Conservation (phyloP, 2,113 vertebrate species). For the Ceuthmochares aereus region DNA sequence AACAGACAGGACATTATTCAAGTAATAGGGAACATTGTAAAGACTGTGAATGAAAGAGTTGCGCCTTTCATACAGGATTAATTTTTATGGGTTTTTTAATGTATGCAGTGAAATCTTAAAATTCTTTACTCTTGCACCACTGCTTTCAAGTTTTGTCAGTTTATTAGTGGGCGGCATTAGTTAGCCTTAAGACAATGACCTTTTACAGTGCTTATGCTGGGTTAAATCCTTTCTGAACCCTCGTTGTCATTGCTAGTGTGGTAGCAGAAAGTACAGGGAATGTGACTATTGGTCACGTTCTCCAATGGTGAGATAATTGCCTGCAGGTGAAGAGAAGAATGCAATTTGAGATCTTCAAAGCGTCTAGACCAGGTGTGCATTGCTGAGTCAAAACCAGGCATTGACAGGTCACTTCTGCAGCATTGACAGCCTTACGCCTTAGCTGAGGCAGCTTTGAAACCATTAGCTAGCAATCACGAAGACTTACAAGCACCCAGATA, state of each 20-base stretch:
- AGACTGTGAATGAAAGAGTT: neutral
- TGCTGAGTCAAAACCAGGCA: conserved; percentile 28
- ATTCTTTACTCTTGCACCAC: neutral
- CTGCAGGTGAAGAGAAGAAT: neutral
- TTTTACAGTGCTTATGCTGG: neutral
- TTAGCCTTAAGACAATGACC: neutral
- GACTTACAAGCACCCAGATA: neutral
- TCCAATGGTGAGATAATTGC: neutral
- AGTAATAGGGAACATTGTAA: neutral
- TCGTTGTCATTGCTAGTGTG: neutral
- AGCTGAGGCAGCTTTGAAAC: neutral
- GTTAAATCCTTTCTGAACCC: neutral
- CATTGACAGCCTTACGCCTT: neutral
- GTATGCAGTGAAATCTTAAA: neutral
- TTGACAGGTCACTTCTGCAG: neutral
- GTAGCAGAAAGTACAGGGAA: neutral
- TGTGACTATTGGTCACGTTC: neutral
- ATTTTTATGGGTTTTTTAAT: neutral
- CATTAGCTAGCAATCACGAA: neutral
- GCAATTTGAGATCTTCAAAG: neutral
- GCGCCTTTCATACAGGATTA: neutral
- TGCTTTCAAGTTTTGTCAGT: neutral
- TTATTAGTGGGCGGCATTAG: neutral
- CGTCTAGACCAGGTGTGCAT: conserved; percentile 23
- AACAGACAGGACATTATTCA: neutral